A percentile compares a stretch with the other conserved stretches of the same genome.
These are phyloP conservation scores for Microplitis manilae DNA, from an alignment of 2,888 invertebrate genomes.

Conservation along the genomic window DNA sequence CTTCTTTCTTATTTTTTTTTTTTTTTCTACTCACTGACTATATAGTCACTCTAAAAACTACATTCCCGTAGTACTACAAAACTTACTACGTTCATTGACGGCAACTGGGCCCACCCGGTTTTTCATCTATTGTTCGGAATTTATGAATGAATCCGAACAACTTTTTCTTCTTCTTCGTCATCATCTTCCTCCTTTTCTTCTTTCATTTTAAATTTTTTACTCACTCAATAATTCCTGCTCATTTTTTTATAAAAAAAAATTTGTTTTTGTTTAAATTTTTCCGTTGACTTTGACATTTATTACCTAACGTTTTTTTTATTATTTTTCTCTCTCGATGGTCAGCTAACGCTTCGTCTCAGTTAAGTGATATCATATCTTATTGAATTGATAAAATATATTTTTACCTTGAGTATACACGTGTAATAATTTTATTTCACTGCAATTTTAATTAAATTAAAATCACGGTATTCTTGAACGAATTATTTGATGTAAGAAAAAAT, in stretches of 20 bases:
- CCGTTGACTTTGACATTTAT: not conserved
- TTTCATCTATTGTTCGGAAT: slow-evolving; percentile 54
- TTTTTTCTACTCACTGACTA: slow-evolving; percentile 17
- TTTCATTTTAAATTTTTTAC: not conserved
- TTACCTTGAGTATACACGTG: slow-evolving; percentile 31
- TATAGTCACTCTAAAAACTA: not conserved
- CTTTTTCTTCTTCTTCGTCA: slow-evolving; percentile 19
- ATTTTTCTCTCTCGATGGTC: slow-evolving; percentile 28
- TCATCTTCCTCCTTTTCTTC: not conserved
- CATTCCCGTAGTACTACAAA: slow-evolving; percentile 49
- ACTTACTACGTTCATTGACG: slow-evolving; percentile 68
- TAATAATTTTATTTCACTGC: not conserved
- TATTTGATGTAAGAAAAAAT: not conserved
- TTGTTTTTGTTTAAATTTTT: no score
- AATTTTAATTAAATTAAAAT: not conserved
- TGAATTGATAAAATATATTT: slow-evolving; percentile 29
- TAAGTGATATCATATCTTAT: slow-evolving; percentile 36
- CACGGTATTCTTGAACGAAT: not conserved
- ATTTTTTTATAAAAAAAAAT: no score
- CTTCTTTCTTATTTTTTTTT: not conserved
- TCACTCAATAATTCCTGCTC: no score
- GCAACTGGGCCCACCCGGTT: slow-evolving; percentile 56
- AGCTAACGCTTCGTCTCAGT: slow-evolving; percentile 8
- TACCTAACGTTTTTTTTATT: not conserved
- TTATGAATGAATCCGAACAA: slow-evolving; percentile 61